A percentile compares a stretch with the other conserved stretches of the same genome.
These are phyloP conservation scores for Axinella damicornis DNA, from an alignment of 37 sponge, comb jelly and placozoan genomes.

Conservation along the genomic window DNA sequence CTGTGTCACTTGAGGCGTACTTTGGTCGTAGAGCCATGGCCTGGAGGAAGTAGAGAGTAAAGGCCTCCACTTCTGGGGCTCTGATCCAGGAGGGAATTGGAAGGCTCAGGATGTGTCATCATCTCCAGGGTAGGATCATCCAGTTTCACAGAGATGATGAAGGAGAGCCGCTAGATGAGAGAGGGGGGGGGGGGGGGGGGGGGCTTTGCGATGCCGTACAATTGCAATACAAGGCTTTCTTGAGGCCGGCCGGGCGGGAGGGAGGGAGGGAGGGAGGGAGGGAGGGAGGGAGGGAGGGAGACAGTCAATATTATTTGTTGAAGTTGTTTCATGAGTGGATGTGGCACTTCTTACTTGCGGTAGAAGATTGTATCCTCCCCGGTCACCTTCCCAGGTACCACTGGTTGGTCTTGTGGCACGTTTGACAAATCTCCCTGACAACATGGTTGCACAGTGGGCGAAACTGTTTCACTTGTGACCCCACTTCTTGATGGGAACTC, in stretches of 20 bases:
- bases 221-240: slow-evolving; percentile 66
- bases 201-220: slow-evolving; percentile 68
- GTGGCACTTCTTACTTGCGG: slow-evolving; percentile 38
- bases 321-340: too few relatives aligned
- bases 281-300: background rate
- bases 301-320: too few relatives aligned
- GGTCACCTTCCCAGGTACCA: slow-evolving; percentile 47
- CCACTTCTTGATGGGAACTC: slow-evolving; percentile 3
- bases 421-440: background rate
- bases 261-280: background rate
- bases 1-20: background rate
- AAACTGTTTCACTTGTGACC: background rate
- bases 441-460: background rate
- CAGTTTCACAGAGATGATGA: slow-evolving; percentile 57
- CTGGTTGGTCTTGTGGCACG: slow-evolving; percentile 40
- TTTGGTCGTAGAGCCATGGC: background rate
- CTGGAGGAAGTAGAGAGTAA: slow-evolving; percentile 74
- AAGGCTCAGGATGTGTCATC: slow-evolving; percentile 35
- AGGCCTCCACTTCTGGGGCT: slow-evolving; percentile 15
- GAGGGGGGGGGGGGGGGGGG: too few relatives aligned
- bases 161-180: slow-evolving; percentile 30
- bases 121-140: slow-evolving; percentile 69
- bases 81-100: slow-evolving; percentile 53
- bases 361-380: slow-evolving; percentile 80
- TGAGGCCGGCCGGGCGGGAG: slow-evolving; percentile 24